Evolutionary conservation across 2,888 invertebrate genomes (phyloP), one percentile per base, ranked within the genome.

Genomic region (Acrocyrtus sp.): DNA sequence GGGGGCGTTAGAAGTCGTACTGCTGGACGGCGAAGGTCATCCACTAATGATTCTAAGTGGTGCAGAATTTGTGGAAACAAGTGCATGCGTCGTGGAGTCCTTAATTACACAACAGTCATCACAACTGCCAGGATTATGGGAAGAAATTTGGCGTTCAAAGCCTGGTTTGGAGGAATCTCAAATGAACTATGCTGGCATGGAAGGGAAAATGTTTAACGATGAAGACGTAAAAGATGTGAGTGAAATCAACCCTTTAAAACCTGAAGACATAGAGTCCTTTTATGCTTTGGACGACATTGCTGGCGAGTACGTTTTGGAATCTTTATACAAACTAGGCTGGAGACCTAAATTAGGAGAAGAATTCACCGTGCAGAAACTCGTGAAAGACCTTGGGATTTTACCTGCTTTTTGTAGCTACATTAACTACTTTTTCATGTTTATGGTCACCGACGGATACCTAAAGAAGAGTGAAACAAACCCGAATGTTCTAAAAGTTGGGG

Each of bases 61-160:
- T 3, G 54, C 68, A 1, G 74, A 74, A 12, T 63, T 74, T 53
- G 17, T 63, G 0, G 68, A 68, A 27, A 74, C 74, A 6, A 74
- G 26, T 12, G 57, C 45, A 0, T 51, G 34, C 10, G 17, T 58
- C 2, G 34, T 65, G 19, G 76, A 74, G 34, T 61, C 39, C 1
- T 19, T 58, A 19, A 39, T 63, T 1, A 8, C 27, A 0, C 43
- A 39, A 15, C 69, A 58, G 41, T 19, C 48, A 0, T 17, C 19
- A 10, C 22, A 22, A 15, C 27, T 67, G 22, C 67, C 63, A n/a
- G 27, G 26, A 21, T 41, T 61, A 2, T 66, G 61, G 73, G 60
- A 70, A 22, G 66, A 67, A 10, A 6, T 54, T 1, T 62, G 53
- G 61, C 21, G 21, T 10, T 54, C 19, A 3, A 17, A 10, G 10